Base-by-base conservation (phyloP, 2,888 invertebrate genomes). In the Megastigmus dorsalis region DNA sequence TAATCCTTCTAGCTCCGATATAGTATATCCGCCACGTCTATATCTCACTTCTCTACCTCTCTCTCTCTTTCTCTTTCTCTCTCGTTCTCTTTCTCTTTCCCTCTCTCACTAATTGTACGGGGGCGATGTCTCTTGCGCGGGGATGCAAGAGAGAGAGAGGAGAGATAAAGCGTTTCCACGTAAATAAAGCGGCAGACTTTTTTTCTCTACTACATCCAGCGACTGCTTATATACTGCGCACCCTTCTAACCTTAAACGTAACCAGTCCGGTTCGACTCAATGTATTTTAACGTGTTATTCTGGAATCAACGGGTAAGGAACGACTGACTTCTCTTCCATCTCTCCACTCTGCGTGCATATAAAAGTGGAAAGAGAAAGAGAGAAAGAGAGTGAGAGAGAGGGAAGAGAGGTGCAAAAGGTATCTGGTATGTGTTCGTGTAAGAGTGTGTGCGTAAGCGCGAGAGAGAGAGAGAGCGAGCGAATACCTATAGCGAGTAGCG, bases 181-280 rank as follows among this genome's bases (percentile, higher is more conserved):
- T 63, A 71, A 63, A 63, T 63, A 57, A 54, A 55, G 63, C 28
- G 26, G 20, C 41, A 26, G 13, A 28, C 54, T 28, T 20, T 28
- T 23, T 23, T 50, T 9, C 1, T 7, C 1, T 6, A 9, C 9
- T 48, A 23, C 18, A 26, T 13, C 23, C 7, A 26, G 10, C n/a
- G n/a, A n/a, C n/a, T n/a, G n/a, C 0, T 5, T 7, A 45, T 26
- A 50, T 13, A 10, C n/a, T 28, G 28, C n/a, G 15, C 13, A 26
- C 2, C 18, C 20, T 33, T 62, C 70, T 62, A 62, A 55, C 63
- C 70, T 69, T 69, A 70, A 70, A 62, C 33, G 15, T 36, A 36
- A 33, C 36, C 36, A 38, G 13, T 38, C 38, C 38, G 23, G 33
- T 5, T 52, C 7, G 33, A 54, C n/a, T n/a, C n/a, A n/a, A n/a